A percentile compares a stretch with the other conserved stretches of the same genome.
These are phyloP conservation scores for Nomada hirtipes DNA, from an alignment of 2,888 invertebrate species.

Conservation along the genomic window DNA sequence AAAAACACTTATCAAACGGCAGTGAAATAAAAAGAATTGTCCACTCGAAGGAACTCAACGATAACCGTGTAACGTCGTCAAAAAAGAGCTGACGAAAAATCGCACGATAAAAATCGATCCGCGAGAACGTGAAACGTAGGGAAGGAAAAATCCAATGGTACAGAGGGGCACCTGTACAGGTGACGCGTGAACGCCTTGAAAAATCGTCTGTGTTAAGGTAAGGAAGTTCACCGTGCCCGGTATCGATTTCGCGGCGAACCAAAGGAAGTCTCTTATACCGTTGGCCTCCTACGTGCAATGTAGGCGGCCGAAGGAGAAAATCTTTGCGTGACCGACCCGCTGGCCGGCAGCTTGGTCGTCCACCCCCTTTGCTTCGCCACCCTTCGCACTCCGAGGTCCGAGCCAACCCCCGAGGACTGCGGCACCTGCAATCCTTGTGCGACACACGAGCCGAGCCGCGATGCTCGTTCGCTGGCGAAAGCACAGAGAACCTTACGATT, in stretches of 20 bases:
- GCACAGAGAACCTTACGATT: slow-evolving; percentile 2
- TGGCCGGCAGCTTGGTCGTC: slow-evolving; percentile 40
- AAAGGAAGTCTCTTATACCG: slow-evolving; percentile 43
- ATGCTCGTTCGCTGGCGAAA: too few species aligned
- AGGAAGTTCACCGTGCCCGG: slow-evolving; percentile 67
- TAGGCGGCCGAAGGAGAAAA: slow-evolving; percentile 70
- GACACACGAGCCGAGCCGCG: slow-evolving; percentile 45
- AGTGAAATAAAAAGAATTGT: too few species aligned
- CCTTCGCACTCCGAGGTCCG: slow-evolving; percentile 72
- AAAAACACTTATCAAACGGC: too few species aligned
- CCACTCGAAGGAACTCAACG: too few species aligned
- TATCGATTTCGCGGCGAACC: slow-evolving; percentile 75
- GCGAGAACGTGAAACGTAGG: background rate
- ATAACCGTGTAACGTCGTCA: too few species aligned
- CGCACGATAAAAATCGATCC: background rate
- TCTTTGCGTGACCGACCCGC: slow-evolving; percentile 80
- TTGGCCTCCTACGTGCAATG: slow-evolving; percentile 67
- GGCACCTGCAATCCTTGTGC: slow-evolving; percentile 80
- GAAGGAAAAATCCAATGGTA: background rate
- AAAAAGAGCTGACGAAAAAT: too few species aligned
- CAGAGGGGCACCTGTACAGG: background rate
- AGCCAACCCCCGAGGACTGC: slow-evolving; percentile 78
- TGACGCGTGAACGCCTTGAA: slow-evolving; percentile 54
- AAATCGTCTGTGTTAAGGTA: slow-evolving; percentile 64
- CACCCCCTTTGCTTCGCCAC: slow-evolving; percentile 58